A percentile compares a stretch with the other conserved stretches of the same genome.
Conservation (phyloP, 1,140 invertebrate species). For the Teleogryllus occipitalis region DNA sequence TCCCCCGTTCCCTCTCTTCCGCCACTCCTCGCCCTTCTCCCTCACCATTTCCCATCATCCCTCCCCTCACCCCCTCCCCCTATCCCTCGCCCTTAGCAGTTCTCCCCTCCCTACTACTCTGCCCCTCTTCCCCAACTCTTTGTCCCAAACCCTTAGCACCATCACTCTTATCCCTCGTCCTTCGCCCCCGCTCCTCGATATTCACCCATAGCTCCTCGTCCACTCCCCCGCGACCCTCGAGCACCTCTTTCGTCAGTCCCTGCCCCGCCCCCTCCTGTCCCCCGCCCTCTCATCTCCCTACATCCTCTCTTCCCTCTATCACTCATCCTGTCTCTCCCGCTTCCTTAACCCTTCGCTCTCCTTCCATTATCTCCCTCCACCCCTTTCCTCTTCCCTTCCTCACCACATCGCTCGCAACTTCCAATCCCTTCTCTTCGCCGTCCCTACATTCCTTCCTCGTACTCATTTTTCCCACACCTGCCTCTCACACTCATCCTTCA, state of each 20-base stretch:
- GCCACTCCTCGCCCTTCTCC: background rate
- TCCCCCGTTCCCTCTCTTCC: background rate
- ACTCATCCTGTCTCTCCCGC: background rate
- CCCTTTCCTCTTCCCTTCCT: background rate
- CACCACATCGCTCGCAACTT: background rate
- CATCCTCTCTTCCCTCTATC: background rate
- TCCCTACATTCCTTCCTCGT: no score
- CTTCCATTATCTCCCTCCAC: background rate
- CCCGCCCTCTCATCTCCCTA: background rate
- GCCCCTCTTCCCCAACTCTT: background rate
- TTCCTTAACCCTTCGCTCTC: background rate
- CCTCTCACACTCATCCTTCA: background rate
- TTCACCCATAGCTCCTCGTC: background rate
- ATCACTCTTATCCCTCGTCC: background rate
- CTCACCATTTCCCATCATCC: background rate
- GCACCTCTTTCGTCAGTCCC: background rate
- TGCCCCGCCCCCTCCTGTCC: background rate
- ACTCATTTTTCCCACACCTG: background rate
- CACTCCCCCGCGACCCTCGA: background rate
- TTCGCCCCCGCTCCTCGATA: background rate
- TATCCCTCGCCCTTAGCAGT: background rate
- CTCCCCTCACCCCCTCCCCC: background rate
- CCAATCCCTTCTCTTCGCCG: background rate
- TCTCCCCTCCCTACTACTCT: background rate
- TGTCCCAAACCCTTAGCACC: background rate